Base-by-base conservation (phyloP, 2,113 vertebrate species). In the Cathartes aura region DNA sequence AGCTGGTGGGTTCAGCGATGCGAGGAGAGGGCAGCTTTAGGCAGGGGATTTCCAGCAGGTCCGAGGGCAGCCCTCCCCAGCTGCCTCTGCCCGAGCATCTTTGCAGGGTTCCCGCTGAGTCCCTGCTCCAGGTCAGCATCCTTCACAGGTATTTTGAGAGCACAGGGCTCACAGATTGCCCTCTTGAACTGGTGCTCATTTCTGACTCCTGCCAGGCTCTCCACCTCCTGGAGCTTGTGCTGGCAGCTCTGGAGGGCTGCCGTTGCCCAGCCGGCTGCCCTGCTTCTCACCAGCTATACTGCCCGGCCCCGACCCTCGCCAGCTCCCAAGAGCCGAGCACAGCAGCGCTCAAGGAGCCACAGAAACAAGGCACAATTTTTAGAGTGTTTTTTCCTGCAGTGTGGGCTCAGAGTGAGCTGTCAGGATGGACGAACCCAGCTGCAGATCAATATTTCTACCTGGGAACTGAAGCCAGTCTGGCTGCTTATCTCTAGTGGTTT, bases 81-180 rank as follows among this genome's bases (percentile, higher is more conserved):
- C 47, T 36, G 50, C 72, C 42, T 24, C 68, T 73, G 42, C 74
- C 74, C 1, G 0, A 55, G 62, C 53, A 22, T 18, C 48, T 67
- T 11, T 26, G 58, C 73, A 21, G 42, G 29, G 27, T 9, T 58
- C 53, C 15, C 0, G 0, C 59, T 1, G 42, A n/a, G 45, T 5
- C 67, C 58, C 23, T 30, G 14, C 50, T n/a, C 63, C 2, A 3
- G 29, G 5, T 12, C 70, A 55, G 89, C 26, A 38, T 80, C 80
- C 42, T 45, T 4, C 1, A 2, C 36, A n/a, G 48, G 7, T 24
- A 6, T 43, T 89, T 32, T 11, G 79, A 22, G 79, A 62, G 56
- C 48, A 26, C 32, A 12, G 29, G 16, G n/a, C 34, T 78, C 9
- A 0, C 2, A 4, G 38, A 12, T 30, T 5, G 3, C 19, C 56